Percentiles rank a stretch among this genome's conserved stretches.
phyloP scores from a whole-genome alignment of 92 coral and sea anemone genomes.

The Umimayanthus chanpuru region DNA sequence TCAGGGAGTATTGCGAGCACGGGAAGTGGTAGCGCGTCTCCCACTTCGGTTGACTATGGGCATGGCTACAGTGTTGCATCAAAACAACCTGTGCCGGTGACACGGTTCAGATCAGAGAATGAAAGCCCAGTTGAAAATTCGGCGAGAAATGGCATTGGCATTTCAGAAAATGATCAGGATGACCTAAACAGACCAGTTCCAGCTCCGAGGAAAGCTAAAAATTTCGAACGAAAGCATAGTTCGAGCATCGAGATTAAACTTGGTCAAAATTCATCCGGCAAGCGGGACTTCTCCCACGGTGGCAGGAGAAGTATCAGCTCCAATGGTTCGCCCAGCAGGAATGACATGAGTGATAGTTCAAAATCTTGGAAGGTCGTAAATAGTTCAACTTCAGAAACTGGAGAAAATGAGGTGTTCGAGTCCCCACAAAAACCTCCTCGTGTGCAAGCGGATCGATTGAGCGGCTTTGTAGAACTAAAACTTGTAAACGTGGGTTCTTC shows the following conservation, averaged over 20 bases:
- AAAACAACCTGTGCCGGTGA: conserved; percentile 38
- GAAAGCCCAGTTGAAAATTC: conserved; percentile 47
- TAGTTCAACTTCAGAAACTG: conserved; percentile 1
- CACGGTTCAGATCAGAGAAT: conserved; percentile 15
- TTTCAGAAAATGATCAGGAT: conserved; percentile 38
- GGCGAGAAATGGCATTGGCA: conserved; percentile 41
- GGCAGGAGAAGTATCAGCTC: conserved; percentile 19
- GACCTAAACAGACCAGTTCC: conserved; percentile 63
- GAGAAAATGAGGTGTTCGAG: conserved; percentile 5
- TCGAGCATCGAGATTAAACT: conserved; percentile 87
- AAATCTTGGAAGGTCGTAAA: conserved; percentile 8
- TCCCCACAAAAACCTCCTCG: conserved; percentile 77
- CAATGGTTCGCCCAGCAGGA: conserved; percentile 38
- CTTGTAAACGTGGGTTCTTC: conserved; percentile 69
- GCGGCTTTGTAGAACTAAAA: conserved; percentile 81
- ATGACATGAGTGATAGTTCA: background rate
- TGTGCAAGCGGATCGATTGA: conserved; percentile 70
- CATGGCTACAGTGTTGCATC: conserved; percentile 20
- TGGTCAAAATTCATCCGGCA: conserved; percentile 43
- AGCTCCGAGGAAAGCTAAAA: conserved; percentile 55
- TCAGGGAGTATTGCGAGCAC: conserved; percentile 64
- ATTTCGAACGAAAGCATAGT: conserved; percentile 60
- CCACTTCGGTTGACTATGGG: conserved; percentile 35
- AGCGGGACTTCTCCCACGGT: conserved; percentile 25
- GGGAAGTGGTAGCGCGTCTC: conserved; percentile 58